Percentiles rank a stretch among this genome's conserved stretches.
Conservation (phyloP, 2,113 vertebrate genomes). For the Synodontis membranacea region DNA sequence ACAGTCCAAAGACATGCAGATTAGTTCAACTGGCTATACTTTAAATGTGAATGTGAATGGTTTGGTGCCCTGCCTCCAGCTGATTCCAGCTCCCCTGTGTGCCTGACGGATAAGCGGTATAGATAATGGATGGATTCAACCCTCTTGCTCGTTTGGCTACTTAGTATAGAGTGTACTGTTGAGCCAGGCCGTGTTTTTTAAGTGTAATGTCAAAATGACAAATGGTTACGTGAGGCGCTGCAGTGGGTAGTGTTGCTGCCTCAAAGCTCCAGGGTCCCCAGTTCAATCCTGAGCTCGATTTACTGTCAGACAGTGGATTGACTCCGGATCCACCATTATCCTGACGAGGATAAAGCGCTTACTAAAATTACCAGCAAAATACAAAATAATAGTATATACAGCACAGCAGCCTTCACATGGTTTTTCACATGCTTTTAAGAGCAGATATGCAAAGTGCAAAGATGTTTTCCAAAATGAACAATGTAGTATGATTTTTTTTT, state of each 20-base stretch:
- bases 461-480: neutral
- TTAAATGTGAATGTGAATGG: no score
- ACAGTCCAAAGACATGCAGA: no score
- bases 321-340: neutral
- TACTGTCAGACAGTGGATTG: neutral
- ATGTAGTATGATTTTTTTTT: neutral
- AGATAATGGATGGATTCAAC: no score
- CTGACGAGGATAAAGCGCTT: neutral
- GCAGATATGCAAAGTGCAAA: neutral
- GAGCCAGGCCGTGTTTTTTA: neutral
- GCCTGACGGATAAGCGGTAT: no score
- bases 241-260: neutral
- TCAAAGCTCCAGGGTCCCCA: neutral
- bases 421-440: no score
- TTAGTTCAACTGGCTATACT: no score
- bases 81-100: no score
- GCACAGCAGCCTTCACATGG: no score
- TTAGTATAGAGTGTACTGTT: neutral
- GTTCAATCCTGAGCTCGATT: neutral
- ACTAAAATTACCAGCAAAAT: neutral
- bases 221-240: neutral
- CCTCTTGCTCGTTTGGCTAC: neutral
- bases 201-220: no score
- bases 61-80: no score
- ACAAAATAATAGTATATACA: no score